Evolutionary conservation across 2,888 invertebrate species (phyloP).

Genomic region (Parnassius apollo): DNA sequence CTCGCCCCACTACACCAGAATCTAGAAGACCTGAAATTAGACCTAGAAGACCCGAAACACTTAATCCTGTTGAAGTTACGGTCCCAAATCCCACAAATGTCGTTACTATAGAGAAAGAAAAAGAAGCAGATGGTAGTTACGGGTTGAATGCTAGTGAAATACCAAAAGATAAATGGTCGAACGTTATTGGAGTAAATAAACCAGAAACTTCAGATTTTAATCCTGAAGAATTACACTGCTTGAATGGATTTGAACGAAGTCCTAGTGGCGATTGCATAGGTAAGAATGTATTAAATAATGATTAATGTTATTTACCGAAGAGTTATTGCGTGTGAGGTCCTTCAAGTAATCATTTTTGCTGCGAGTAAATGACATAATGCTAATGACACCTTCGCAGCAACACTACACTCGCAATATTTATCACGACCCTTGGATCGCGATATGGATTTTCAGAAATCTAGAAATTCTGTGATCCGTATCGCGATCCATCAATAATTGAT

Average conservation of each 20-base stretch:
- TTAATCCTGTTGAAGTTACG: slow-evolving; percentile 37
- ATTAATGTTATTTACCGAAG: no score
- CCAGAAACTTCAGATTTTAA: slow-evolving; percentile 48
- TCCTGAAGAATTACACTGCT: slow-evolving; percentile 61
- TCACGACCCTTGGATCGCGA: no score
- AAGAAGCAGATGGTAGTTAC: slow-evolving; percentile 43
- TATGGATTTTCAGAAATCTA: no score
- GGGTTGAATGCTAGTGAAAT: slow-evolving; percentile 46
- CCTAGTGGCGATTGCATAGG: slow-evolving; percentile 80
- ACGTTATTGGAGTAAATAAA: slow-evolving; percentile 42
- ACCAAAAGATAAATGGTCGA: slow-evolving; percentile 54
- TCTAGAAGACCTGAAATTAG: slow-evolving; percentile 31
- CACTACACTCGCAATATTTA: no score
- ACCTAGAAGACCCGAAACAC: slow-evolving; percentile 27
- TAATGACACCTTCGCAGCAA: background rate
- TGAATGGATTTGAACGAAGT: slow-evolving; percentile 79
- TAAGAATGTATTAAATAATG: slow-evolving; percentile 44
- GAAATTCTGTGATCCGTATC: no score
- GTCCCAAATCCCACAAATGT: slow-evolving; percentile 38
- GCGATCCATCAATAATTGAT: no score
- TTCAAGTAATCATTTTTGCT: no score
- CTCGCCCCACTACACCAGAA: background rate
- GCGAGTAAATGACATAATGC: background rate
- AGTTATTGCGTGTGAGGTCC: no score
- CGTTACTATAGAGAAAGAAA: slow-evolving; percentile 42